phyloP scores from a whole-genome alignment of 2,888 invertebrate species.

The Polia nebulosa region DNA sequence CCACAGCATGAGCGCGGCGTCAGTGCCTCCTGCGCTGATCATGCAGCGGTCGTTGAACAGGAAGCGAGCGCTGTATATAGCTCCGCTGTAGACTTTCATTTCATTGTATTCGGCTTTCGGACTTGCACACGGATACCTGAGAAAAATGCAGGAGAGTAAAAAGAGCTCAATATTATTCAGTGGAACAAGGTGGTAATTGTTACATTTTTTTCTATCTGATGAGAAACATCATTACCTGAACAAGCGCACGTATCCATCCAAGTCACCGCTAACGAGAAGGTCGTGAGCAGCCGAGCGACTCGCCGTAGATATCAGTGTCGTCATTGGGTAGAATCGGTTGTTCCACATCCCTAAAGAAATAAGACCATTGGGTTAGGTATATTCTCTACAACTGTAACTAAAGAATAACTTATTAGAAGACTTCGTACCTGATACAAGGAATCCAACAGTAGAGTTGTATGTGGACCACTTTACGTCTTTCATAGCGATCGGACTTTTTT shows the following conservation, averaged over 20 bases:
- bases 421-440: constrained; percentile 93
- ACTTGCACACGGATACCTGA: constrained; percentile 96
- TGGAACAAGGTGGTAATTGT: not conserved
- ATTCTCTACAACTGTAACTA: not conserved
- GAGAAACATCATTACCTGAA: constrained; percentile 92
- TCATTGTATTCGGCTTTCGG: constrained; percentile 97
- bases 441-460: constrained; percentile 96
- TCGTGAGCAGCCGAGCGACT: constrained; percentile 96
- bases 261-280: constrained; percentile 95
- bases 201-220: not conserved
- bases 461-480: constrained; percentile 97
- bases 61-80: constrained; percentile 95
- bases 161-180: not conserved
- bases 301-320: constrained; percentile 95
- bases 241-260: constrained; percentile 96
- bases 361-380: not conserved
- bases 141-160: constrained; percentile 33
- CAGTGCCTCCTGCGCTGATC: constrained; percentile 96
- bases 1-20: constrained; percentile 98
- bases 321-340: constrained; percentile 96
- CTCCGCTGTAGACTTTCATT: constrained; percentile 96
- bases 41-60: constrained; percentile 96
- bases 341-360: constrained; percentile 95
- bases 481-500: constrained; percentile 97
- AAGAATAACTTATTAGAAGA: not conserved